Evolutionary conservation across 2,113 vertebrate species (phyloP), one percentile per base, ranked within the genome.

Genomic region (Tenrec ecaudatus): DNA sequence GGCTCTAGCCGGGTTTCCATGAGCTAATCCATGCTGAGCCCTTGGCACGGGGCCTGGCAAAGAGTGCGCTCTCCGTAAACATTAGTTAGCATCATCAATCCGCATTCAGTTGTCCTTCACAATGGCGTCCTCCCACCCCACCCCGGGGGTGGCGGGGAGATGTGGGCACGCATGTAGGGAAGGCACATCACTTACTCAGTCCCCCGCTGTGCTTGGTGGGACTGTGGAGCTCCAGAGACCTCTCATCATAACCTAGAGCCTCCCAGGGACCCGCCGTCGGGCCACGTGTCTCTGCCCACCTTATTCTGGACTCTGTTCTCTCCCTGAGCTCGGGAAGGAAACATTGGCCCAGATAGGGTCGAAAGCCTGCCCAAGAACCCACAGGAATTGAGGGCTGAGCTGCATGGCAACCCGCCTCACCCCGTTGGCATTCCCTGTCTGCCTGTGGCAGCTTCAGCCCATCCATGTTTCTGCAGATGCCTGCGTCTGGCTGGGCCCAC

Each of bases 401-500:
- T 4, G 3, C 20, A 20, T 0, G 66, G 60, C 27, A 20, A 27
- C 14, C 29, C 17, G 83, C 47, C 86, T 75, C 23, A 0, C 66
- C 78, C 43, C 16, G n/a, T 25, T 29, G 60, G 38, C 73, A n/a
- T 53, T 6, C 0, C 0, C 11, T 11, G 17, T 58, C 87, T n/a
- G 58, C 82, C 77, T 2, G 8, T 2, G 69, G 85, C 95, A 82
- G 95, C 85, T 53, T 10, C 88, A 89, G 94, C 75, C 80, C 71
- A 69, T 31, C 77, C 33, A 83, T 29, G 2, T 58, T n/a, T 91
- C 82, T 91, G 75, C 94, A 60, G 3, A 71, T 22, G 87, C 78
- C 96, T 78, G 87, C 47, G 93, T 68, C 94, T 82, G 93, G 93
- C 95, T 73, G 83, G 89, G 94, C 89, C 95, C 31, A 69, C 36